These are phyloP conservation scores for Mamestra configurata DNA, from an alignment of 1,140 invertebrate species.

Conservation along the genomic window DNA sequence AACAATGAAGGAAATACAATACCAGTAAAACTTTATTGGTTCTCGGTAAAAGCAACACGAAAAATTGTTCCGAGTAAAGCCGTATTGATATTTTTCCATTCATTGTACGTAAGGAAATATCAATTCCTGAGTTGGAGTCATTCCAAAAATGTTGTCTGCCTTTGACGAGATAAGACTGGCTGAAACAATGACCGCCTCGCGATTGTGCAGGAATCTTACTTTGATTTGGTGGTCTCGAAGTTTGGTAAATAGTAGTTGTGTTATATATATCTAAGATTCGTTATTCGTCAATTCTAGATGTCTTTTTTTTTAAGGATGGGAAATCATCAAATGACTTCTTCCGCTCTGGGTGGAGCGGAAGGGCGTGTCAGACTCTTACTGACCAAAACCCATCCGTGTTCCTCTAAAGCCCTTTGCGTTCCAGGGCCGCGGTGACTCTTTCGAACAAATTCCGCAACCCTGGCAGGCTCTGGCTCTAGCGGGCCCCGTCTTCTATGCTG, in stretches of 20 bases:
- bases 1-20: neutral
- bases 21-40: neutral
- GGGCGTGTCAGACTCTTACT: too few species aligned
- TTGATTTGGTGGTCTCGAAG: neutral
- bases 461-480: too few species aligned
- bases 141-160: conserved; percentile 30
- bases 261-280: too few species aligned
- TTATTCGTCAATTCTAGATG: too few species aligned
- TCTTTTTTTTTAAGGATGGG: too few species aligned
- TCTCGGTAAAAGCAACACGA: conserved; percentile 17
- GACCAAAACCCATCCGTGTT: too few species aligned
- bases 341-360: too few species aligned
- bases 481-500: too few species aligned
- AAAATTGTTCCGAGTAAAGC: neutral
- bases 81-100: conserved; percentile 41
- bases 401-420: too few species aligned
- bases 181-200: conserved; percentile 12
- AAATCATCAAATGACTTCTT: too few species aligned
- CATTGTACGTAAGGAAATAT: conserved; percentile 34
- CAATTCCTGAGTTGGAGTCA: conserved; percentile 32
- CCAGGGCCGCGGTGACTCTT: too few species aligned
- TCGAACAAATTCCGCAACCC: too few species aligned
- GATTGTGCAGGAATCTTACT: neutral
- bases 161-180: conserved; percentile 11
- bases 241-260: neutral